These are phyloP conservation scores for Cephus runcator DNA, from an alignment of 2,888 invertebrate species.

Conservation along the genomic window DNA sequence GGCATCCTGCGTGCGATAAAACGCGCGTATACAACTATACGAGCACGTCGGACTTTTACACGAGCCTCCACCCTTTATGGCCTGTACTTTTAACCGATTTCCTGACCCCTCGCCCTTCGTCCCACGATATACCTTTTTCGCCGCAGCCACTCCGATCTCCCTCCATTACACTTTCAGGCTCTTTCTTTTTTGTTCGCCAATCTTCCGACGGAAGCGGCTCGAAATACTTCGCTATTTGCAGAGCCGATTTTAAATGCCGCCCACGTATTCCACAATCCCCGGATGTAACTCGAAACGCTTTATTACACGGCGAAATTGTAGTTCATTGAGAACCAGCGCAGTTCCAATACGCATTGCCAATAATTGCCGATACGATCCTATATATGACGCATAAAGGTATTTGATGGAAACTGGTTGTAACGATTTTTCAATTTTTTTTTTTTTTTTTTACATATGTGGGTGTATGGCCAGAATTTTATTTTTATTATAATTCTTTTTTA, in stretches of 20 bases:
- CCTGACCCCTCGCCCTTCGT: constrained; percentile 13
- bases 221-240: constrained; percentile 38
- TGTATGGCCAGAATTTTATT: no score
- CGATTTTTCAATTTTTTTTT: no score
- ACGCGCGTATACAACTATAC: neutral
- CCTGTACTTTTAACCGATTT: constrained; percentile 21
- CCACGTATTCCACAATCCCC: no score
- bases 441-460: no score
- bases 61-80: neutral
- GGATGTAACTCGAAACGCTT: no score
- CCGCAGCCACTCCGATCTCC: constrained; percentile 4
- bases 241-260: constrained; percentile 11
- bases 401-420: no score
- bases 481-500: no score
- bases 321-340: no score
- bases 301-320: no score
- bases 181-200: constrained; percentile 13
- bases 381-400: no score
- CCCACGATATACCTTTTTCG: constrained; percentile 4
- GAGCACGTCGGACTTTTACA: neutral
- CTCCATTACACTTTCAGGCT: constrained; percentile 3
- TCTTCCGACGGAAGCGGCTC: constrained; percentile 9
- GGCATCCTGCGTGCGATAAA: constrained; percentile 11
- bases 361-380: no score
- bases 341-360: no score